Conservation (phyloP, 2,113 vertebrate genomes). For the Odontophorus gujanensis region DNA sequence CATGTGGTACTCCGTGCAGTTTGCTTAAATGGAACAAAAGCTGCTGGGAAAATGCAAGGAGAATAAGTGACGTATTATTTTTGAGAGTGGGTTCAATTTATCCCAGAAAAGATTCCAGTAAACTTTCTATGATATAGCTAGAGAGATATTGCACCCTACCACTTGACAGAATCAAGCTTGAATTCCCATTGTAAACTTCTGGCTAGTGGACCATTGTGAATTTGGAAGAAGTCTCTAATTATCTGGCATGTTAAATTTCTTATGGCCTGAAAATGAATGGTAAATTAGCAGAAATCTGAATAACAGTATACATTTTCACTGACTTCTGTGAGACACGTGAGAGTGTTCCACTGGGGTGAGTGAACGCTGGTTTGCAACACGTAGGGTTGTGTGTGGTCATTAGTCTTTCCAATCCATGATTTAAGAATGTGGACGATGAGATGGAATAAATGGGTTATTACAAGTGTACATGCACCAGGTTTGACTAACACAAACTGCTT, state of each 20-base stretch:
- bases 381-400: neutral
- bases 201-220: neutral
- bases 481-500: neutral
- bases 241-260: neutral
- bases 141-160: neutral
- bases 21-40: neutral
- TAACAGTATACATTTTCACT: neutral
- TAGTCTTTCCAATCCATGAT: neutral
- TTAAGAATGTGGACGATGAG: neutral
- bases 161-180: neutral
- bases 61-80: neutral
- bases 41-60: neutral
- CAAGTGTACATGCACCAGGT: neutral
- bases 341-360: neutral
- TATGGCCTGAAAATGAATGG: neutral
- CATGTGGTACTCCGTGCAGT: neutral
- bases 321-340: neutral
- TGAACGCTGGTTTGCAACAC: neutral
- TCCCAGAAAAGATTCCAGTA: neutral
- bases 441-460: neutral
- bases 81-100: neutral
- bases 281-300: neutral
- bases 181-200: neutral
- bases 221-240: neutral
- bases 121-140: neutral